Conservation (phyloP, 2,797 vertebrate genomes). For the Lindbergichthys nudifrons region DNA sequence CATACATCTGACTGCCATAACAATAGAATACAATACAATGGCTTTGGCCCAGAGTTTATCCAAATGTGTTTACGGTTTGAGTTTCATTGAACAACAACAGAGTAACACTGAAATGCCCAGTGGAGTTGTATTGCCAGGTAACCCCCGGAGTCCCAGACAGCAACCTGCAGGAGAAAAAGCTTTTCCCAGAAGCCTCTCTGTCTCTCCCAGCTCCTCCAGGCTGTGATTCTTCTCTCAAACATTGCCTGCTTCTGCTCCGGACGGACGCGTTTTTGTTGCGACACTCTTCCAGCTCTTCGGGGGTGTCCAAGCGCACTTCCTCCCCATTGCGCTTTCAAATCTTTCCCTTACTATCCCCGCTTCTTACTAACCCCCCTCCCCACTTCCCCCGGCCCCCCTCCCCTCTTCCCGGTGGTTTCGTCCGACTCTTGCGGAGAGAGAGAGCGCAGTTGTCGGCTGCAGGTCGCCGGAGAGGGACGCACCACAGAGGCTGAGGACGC, state of each 20-base stretch:
- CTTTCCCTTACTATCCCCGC: constrained; percentile 9
- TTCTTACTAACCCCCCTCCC: neutral
- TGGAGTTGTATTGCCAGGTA: constrained; percentile 76
- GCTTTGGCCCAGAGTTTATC: neutral
- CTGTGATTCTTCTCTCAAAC: constrained; percentile 7
- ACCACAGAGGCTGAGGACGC: constrained; percentile 64
- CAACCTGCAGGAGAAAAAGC: constrained; percentile 30
- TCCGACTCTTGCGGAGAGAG: constrained; percentile 62
- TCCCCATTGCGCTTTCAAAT: constrained; percentile 35
- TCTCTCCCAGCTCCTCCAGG: constrained; percentile 12
- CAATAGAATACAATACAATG: neutral
- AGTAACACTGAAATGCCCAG: constrained; percentile 37
- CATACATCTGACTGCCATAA: neutral
- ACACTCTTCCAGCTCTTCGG: constrained; percentile 48
- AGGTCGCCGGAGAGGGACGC: constrained; percentile 76
- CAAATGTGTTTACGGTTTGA: neutral
- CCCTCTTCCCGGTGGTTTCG: constrained; percentile 71
- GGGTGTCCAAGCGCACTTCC: constrained; percentile 55
- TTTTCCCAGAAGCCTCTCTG: constrained; percentile 50
- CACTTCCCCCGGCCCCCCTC: neutral
- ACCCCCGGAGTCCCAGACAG: constrained; percentile 58
- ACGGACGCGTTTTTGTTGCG: constrained; percentile 28
- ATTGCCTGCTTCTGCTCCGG: neutral
- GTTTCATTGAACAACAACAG: neutral
- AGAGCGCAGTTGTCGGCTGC: constrained; percentile 79